Evolutionary conservation across 2,113 vertebrate species (phyloP).

Genomic region (Oncorhynchus masou): DNA sequence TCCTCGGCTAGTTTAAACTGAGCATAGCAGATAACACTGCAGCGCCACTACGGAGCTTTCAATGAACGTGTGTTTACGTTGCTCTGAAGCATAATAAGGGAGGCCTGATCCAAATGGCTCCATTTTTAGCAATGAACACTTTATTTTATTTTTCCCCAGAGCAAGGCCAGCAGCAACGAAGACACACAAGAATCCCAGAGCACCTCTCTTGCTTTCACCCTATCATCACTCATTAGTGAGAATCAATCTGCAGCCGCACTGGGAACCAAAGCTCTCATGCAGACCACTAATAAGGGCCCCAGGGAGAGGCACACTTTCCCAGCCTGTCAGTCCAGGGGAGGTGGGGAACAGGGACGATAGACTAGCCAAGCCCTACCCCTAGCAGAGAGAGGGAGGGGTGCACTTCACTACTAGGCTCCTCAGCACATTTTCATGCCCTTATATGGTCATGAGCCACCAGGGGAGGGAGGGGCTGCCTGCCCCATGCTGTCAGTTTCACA

Average conservation of each 20-base stretch:
- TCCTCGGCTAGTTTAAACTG: neutral
- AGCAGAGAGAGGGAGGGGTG: slow-evolving; percentile 1
- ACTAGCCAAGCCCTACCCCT: neutral
- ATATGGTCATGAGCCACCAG: slow-evolving; percentile 67
- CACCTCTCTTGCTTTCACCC: slow-evolving; percentile 29
- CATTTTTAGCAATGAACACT: slow-evolving; percentile 2
- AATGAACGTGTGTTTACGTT: slow-evolving; percentile 17
- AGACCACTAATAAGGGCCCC: slow-evolving; percentile 46
- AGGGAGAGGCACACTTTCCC: slow-evolving; percentile 23
- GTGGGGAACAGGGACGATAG: neutral
- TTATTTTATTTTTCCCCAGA: neutral
- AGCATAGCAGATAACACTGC: neutral
- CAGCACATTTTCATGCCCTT: slow-evolving; percentile 68
- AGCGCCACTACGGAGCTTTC: neutral
- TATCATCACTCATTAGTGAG: slow-evolving; percentile 45
- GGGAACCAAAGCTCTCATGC: slow-evolving; percentile 31
- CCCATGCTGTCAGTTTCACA: slow-evolving; percentile 47
- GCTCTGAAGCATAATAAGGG: slow-evolving; percentile 16
- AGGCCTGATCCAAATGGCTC: slow-evolving; percentile 33
- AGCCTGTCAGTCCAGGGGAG: slow-evolving; percentile 19
- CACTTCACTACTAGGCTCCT: slow-evolving; percentile 1
- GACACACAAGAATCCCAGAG: slow-evolving; percentile 17
- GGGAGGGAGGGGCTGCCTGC: slow-evolving; percentile 32
- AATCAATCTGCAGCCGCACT: slow-evolving; percentile 53
- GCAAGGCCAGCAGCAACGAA: neutral